Evolutionary conservation across 2,888 invertebrate genomes (phyloP).

Genomic region (Chelonus formosanus): DNA sequence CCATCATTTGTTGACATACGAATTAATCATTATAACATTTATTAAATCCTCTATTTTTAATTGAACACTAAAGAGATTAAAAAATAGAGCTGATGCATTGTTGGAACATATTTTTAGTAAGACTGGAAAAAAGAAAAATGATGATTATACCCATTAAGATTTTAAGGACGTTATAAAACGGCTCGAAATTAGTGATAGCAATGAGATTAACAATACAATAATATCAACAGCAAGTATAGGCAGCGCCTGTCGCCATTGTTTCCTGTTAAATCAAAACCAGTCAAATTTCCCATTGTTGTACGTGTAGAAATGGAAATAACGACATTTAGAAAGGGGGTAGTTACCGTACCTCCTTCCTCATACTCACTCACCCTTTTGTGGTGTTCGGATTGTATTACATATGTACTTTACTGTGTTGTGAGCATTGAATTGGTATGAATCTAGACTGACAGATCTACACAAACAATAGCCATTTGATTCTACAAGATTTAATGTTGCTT

Average conservation of each 20-base stretch:
- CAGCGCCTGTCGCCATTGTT: constrained; percentile 53
- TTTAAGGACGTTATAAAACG: constrained; percentile 1
- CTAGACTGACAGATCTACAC: constrained; percentile 54
- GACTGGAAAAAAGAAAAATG: too few species aligned
- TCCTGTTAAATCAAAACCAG: constrained; percentile 57
- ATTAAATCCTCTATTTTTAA: too few species aligned
- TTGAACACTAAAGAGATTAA: too few species aligned
- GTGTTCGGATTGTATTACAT: constrained; percentile 10
- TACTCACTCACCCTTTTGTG: constrained; percentile 24
- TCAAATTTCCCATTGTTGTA: constrained; percentile 54
- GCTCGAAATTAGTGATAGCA: constrained; percentile 3
- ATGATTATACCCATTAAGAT: neutral
- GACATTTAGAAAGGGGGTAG: constrained; percentile 21
- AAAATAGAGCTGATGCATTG: too few species aligned
- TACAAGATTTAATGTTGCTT: constrained; percentile 60
- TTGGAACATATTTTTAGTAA: too few species aligned
- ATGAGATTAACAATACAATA: constrained; percentile 15
- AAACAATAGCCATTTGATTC: constrained; percentile 61
- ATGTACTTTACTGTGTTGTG: constrained; percentile 29
- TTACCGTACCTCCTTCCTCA: constrained; percentile 25
- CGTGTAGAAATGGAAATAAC: constrained; percentile 29
- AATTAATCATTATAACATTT: too few species aligned
- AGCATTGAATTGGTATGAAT: constrained; percentile 51
- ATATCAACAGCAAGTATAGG: constrained; percentile 38
- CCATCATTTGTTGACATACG: too few species aligned